These are phyloP conservation scores for Hemaris fuciformis DNA, from an alignment of 2,888 invertebrate genomes.

Conservation along the genomic window DNA sequence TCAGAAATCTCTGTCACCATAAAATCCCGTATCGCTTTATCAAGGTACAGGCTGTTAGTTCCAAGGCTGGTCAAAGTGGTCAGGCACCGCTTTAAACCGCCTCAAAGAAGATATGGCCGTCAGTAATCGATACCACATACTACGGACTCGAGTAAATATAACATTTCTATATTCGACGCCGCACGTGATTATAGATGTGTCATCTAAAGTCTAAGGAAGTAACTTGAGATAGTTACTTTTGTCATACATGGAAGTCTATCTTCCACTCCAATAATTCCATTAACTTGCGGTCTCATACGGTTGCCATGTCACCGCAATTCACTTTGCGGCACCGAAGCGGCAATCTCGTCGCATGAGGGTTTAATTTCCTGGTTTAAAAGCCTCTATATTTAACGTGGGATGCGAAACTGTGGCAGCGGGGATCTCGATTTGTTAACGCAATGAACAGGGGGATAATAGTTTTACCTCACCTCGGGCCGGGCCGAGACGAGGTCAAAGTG, in stretches of 20 bases:
- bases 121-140: constrained; percentile 36
- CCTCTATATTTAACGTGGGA: constrained; percentile 15
- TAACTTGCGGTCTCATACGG: neutral
- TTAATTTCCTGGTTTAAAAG: constrained; percentile 8
- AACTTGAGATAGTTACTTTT: neutral
- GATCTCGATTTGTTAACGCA: constrained; percentile 44
- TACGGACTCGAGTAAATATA: constrained; percentile 4
- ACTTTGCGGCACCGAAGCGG: neutral
- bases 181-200: neutral
- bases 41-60: constrained; percentile 14
- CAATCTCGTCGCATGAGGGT: constrained; percentile 1
- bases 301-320: neutral
- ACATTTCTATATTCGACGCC: constrained; percentile 1
- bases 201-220: neutral
- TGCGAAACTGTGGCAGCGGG: constrained; percentile 22
- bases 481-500: constrained; percentile 57
- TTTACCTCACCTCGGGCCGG: constrained; percentile 56
- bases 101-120: constrained; percentile 36
- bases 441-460: constrained; percentile 55
- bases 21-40: neutral
- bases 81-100: constrained; percentile 39
- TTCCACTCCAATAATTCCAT: constrained; percentile 8
- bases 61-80: constrained; percentile 23
- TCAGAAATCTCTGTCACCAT: neutral
- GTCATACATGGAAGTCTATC: neutral